Base-by-base conservation (phyloP, 2,888 invertebrate genomes). In the Drosophila peninsularis region DNA sequence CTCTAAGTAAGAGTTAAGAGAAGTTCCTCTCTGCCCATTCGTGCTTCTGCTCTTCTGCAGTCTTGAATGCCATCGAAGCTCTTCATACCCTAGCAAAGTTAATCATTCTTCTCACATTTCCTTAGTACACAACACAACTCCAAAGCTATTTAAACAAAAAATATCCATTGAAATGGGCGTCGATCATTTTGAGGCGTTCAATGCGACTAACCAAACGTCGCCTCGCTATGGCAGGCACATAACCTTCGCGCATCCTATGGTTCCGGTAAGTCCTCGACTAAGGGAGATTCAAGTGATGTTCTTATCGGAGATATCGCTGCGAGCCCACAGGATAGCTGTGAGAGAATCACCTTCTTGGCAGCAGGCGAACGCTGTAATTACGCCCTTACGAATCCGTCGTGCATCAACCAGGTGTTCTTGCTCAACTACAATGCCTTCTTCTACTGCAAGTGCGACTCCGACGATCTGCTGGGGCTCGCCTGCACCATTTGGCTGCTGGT, bases 151-250 rank as follows among this genome's bases (percentile, higher is more conserved):
- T n/a, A n/a, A 4, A 24, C 24, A 24, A 24, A 24, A 19, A 5
- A 2, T 19, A 13, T 5, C 2, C n/a, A 11, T 3, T 19, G 5
- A 11, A 42, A 77, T 78, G 79, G 32, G 10, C 24, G 5, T 21
- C 13, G 10, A 62, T 10, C 57, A 70, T 0, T 67, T 64, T 1
- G 82, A 81, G 47, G 13, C 50, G 34, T 78, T 80, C 5, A 81
- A 80, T 44, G 62, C 65, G 7, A 64, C 67, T 0, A 80, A 81
- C 17, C 71, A 80, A 60, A 75, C 75, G 2, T 62, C 53, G 24
- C 56, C 71, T 0, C 61, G 52, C 13, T 68, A 3, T 41, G 58
- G 55, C n/a, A 27, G 27, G n/a, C 80, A 80, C n/a, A 5, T 64
- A 4, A 58, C 49, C 14, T 81, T 65, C 47, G 78, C 67, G 2